Base-by-base conservation (phyloP, 1,140 invertebrate species). In the Maniola jurtina region DNA sequence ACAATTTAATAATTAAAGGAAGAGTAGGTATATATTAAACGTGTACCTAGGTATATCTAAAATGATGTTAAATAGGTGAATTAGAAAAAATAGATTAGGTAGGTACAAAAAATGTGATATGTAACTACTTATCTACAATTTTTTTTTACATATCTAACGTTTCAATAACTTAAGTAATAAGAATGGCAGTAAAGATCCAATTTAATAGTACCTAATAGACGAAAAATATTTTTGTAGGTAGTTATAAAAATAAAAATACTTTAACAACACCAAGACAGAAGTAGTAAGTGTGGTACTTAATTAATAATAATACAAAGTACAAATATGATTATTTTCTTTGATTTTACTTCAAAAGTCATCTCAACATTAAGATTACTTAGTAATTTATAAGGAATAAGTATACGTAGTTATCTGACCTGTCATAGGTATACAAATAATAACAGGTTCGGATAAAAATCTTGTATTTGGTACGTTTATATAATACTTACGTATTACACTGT, bases 151-250 rank as follows among this genome's bases (percentile, higher is more conserved):
- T 11, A 45, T 45, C 7, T 11, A 38, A 52, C 25, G 15, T 52
- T 52, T 16, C 48, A 52, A 52, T 38, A 36, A 64, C 64, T 66
- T 61, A 66, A 42, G 9, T 11, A 52, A 65, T 66, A 66, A 66
- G 14, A 16, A 50, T 66, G 64, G 64, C 64, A 66, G 64, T 66
- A 55, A 45, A 56, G 50, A 55, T 63, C 54, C 36, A 63, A 56
- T 15, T 42, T 63, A 16, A 15, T 25, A 52, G 16, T 52, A 52
- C 8, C 8, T 11, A 16, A 16, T 52, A 14, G 48, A 52, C 10
- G 5, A 45, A 45, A 45, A 45, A 11, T 11, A 5, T 38, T 38
- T 38, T 38, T 45, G 5, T 13, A 11, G 9, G 9, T 45, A n/a
- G n/a, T n/a, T n/a, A 45, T 45, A 45, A 45, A 45, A 45, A 45